Evolutionary conservation across 2,113 vertebrate species (phyloP).

Genomic region (Rafetus swinhoei): DNA sequence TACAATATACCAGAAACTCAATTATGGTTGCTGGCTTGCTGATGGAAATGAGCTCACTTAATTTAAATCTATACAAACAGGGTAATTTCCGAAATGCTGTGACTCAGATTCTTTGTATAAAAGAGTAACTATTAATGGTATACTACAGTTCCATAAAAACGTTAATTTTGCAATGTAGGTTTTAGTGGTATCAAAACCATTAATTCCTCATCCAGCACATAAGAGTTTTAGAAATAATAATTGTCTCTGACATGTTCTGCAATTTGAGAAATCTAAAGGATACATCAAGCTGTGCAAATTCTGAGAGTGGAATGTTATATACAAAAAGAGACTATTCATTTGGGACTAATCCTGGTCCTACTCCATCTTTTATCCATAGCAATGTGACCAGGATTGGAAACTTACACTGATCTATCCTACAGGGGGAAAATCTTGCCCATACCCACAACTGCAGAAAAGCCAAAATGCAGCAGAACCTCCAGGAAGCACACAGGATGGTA

Average conservation of each 20-base stretch:
- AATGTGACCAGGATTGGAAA: neutral
- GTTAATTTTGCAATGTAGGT: neutral
- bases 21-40: neutral
- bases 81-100: neutral
- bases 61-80: neutral
- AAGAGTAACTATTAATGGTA: neutral
- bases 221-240: neutral
- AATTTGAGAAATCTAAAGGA: neutral
- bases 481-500: neutral
- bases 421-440: neutral
- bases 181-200: neutral
- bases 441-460: neutral
- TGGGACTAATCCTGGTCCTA: neutral
- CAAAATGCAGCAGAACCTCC: neutral
- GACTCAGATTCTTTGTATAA: neutral
- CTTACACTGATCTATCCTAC: neutral
- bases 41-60: neutral
- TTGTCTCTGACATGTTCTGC: neutral
- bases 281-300: neutral
- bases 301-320: neutral
- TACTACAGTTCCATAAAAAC: neutral
- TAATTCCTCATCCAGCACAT: neutral
- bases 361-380: neutral
- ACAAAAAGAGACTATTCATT: neutral
- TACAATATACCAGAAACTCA: neutral